Evolutionary conservation across 1,140 invertebrate species (phyloP).

Genomic region (Aporrectodea caliginosa): DNA sequence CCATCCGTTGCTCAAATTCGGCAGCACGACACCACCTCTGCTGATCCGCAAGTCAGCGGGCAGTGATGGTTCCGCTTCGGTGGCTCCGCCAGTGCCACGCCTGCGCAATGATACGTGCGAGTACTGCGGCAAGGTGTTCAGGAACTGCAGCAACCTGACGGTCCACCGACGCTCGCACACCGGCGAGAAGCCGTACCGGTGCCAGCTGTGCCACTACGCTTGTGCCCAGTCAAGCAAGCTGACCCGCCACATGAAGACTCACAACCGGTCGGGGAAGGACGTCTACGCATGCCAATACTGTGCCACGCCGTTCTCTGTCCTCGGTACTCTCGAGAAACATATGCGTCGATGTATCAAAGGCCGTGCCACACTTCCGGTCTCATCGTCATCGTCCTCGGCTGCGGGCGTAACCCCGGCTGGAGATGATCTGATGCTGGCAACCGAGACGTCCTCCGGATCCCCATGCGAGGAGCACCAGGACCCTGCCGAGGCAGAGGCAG

Average conservation of each 20-base stretch:
- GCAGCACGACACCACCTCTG: background rate
- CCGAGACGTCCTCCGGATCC: background rate
- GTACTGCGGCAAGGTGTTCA: slow-evolving; percentile 96
- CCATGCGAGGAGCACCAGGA: background rate
- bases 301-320: slow-evolving; percentile 80
- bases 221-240: slow-evolving; percentile 99
- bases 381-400: too few relatives aligned
- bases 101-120: slow-evolving; percentile 94
- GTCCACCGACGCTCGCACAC: slow-evolving; percentile 94
- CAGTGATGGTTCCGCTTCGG: background rate
- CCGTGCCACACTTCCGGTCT: background rate
- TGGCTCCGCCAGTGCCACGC: slow-evolving; percentile 65
- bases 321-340: slow-evolving; percentile 98
- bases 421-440: background rate
- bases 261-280: slow-evolving; percentile 89
- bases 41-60: background rate
- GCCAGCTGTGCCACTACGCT: slow-evolving; percentile 96
- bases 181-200: slow-evolving; percentile 99
- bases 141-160: slow-evolving; percentile 96
- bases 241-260: slow-evolving; percentile 99
- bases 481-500: background rate
- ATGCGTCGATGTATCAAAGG: slow-evolving; percentile 86
- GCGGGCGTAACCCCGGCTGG: too few relatives aligned
- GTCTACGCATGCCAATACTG: slow-evolving; percentile 77
- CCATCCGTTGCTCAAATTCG: background rate